These are phyloP conservation scores for Brachionus asplanchnoidis DNA, from an alignment of 1,140 invertebrate species.

Conservation along the genomic window DNA sequence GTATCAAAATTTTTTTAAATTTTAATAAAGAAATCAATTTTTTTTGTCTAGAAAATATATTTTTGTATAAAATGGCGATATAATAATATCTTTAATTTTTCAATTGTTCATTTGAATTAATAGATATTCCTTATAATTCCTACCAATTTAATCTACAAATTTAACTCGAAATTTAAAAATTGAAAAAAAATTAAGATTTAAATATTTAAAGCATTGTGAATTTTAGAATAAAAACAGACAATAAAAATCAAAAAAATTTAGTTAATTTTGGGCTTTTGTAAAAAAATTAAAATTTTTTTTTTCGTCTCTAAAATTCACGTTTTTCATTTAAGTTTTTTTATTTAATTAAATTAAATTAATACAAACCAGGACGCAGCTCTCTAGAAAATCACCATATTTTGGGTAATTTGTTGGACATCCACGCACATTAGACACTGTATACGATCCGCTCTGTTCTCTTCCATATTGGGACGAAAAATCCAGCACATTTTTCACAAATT, in stretches of 20 bases:
- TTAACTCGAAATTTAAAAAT: too few relatives aligned
- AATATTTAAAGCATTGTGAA: too few relatives aligned
- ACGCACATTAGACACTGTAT: conserved; percentile 76
- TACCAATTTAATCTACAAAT: too few relatives aligned
- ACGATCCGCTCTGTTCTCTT: conserved; percentile 76
- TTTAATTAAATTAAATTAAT: background rate
- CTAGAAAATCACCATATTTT: conserved; percentile 79
- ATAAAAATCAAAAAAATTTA: too few relatives aligned
- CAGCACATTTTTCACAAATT: conserved; percentile 66
- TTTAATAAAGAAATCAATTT: too few relatives aligned
- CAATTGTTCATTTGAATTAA: background rate
- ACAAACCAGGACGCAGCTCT: conserved; percentile 78
- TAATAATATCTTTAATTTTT: background rate
- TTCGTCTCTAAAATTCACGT: too few relatives aligned
- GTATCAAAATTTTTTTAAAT: too few relatives aligned
- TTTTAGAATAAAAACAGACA: too few relatives aligned
- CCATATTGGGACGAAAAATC: conserved; percentile 86
- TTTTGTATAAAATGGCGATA: background rate
- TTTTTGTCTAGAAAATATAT: too few relatives aligned
- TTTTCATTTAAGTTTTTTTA: too few relatives aligned
- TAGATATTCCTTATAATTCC: too few relatives aligned
- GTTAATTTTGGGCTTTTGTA: background rate
- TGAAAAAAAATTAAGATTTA: too few relatives aligned
- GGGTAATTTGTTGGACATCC: conserved; percentile 77
- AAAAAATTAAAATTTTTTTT: background rate